phyloP scores from a whole-genome alignment of 1,140 invertebrate genomes.

The Adoxophyes honmai region DNA sequence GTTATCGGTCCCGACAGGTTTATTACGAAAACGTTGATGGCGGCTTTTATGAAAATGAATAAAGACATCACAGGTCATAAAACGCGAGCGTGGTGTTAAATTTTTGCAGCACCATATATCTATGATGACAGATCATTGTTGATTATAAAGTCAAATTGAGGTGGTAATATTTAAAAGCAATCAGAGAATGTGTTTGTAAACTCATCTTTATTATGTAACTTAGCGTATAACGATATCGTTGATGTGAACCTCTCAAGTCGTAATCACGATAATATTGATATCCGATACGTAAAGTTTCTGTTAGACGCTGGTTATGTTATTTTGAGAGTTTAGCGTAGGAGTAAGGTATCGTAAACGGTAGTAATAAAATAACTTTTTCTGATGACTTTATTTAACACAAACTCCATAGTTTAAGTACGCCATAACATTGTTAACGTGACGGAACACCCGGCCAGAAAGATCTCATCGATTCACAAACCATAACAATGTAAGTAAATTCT shows the following conservation, averaged over 20 bases:
- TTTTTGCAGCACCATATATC: background rate
- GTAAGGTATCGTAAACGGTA: constrained; percentile 20
- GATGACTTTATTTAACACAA: constrained; percentile 32
- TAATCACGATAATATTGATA: constrained; percentile 15
- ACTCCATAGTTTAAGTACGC: background rate
- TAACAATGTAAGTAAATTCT: too few relatives aligned
- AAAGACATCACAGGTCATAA: constrained; percentile 18
- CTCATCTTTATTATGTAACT: constrained; percentile 21
- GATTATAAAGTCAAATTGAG: constrained; percentile 26
- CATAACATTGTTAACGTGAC: background rate
- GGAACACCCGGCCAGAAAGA: background rate
- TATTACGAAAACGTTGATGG: constrained; percentile 51
- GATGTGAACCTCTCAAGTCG: constrained; percentile 10
- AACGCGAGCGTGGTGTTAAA: background rate
- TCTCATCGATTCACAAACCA: too few relatives aligned
- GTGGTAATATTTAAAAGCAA: constrained; percentile 23
- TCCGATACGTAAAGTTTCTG: background rate
- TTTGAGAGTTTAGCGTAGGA: constrained; percentile 40
- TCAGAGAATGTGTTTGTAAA: constrained; percentile 15
- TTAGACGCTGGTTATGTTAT: constrained; percentile 2
- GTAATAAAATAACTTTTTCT: constrained; percentile 45
- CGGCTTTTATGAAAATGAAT: constrained; percentile 35
- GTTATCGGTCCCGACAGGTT: constrained; percentile 63
- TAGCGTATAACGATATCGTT: constrained; percentile 35
- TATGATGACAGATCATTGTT: too few relatives aligned